A percentile compares a stretch with the other conserved stretches of the same genome.
Conservation (phyloP, 2,113 vertebrate species). For the Albula glossodonta region DNA sequence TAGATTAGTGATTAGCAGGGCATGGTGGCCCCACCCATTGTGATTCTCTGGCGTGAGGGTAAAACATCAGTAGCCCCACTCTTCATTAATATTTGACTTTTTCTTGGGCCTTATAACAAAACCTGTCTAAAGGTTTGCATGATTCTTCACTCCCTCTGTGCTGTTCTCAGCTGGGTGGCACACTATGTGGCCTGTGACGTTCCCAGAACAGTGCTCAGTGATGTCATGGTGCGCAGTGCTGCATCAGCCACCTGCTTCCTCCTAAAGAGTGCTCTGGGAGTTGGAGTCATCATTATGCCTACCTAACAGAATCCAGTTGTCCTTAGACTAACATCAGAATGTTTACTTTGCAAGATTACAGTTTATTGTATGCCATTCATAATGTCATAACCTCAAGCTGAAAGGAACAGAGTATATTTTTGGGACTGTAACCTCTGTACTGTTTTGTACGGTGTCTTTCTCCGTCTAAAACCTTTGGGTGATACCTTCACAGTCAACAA, state of each 20-base stretch:
- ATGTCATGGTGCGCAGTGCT: neutral
- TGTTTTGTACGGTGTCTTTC: neutral
- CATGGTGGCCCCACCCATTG: neutral
- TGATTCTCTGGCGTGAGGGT: no score
- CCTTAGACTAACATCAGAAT: neutral
- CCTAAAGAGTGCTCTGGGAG: neutral
- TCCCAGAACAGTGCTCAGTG: neutral
- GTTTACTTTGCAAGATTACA: conserved; percentile 21
- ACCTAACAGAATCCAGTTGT: neutral
- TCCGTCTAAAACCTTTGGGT: neutral
- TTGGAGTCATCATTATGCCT: neutral
- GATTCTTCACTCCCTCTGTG: neutral
- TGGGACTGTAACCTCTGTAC: neutral
- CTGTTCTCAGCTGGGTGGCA: neutral
- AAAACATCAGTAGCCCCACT: neutral
- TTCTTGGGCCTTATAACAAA: neutral
- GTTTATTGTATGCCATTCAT: neutral
- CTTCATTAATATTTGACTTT: neutral
- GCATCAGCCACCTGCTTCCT: neutral
- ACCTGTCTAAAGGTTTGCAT: no score
- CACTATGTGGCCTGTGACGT: no score
- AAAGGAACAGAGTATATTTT: neutral
- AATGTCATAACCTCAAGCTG: neutral
- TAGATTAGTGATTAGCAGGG: neutral
- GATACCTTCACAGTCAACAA: neutral